A percentile compares a stretch with the other conserved stretches of the same genome.
These are phyloP conservation scores for Chloroclystis v-ata DNA, from an alignment of 2,888 invertebrate genomes.

Conservation along the genomic window DNA sequence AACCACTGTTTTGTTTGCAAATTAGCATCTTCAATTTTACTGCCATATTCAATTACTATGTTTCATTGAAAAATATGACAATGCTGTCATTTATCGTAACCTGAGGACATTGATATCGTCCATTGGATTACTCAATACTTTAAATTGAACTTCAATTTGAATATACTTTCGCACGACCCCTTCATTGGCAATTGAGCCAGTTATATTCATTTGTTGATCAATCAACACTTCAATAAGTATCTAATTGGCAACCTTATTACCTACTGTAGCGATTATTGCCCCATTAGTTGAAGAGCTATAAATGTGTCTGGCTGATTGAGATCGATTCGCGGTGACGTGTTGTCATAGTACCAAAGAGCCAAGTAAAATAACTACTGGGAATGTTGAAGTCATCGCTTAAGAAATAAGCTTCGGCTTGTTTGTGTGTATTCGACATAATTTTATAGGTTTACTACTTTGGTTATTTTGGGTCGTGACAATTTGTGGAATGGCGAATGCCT, in stretches of 20 bases:
- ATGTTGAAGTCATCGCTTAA: conserved; percentile 26
- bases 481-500: conserved; percentile 1
- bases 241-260: conserved; percentile 27
- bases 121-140: neutral
- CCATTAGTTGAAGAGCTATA: conserved; percentile 21
- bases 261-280: conserved; percentile 17
- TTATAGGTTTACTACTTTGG: conserved; percentile 21
- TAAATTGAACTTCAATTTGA: conserved; percentile 14
- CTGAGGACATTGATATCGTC: too few species aligned
- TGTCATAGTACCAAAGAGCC: conserved; percentile 19
- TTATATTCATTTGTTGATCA: conserved; percentile 27
- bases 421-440: conserved; percentile 29
- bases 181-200: conserved; percentile 27
- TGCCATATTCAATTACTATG: neutral
- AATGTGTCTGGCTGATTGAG: conserved; percentile 23
- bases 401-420: conserved; percentile 22
- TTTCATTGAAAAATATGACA: neutral
- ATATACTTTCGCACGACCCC: conserved; percentile 26
- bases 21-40: neutral
- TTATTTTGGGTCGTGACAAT: conserved; percentile 18
- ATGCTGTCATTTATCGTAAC: neutral
- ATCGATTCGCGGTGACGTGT: conserved; percentile 25
- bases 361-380: conserved; percentile 17
- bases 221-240: conserved; percentile 27
- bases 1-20: too few species aligned